Evolutionary conservation across 2,888 invertebrate genomes (phyloP).

Genomic region (Caenorhabditis panamensis): DNA sequence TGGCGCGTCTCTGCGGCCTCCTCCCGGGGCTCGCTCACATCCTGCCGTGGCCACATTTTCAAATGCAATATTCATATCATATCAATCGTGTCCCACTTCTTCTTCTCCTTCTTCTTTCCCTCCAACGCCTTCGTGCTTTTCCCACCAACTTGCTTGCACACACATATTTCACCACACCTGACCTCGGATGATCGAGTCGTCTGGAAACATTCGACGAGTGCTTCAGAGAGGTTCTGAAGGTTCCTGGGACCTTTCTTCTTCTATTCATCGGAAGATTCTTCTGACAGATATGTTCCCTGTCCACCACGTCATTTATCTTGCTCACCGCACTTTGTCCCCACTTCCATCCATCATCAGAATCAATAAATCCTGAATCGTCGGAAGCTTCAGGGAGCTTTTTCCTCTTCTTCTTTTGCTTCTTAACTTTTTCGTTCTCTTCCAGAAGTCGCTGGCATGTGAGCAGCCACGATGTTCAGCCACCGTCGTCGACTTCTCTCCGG

Average conservation of each 20-base stretch:
- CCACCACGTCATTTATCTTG: constrained; percentile 34
- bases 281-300: constrained; percentile 3
- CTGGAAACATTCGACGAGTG: constrained; percentile 27
- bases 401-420: neutral
- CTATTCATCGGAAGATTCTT: neutral
- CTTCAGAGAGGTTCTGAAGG: neutral
- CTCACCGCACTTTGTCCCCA: neutral
- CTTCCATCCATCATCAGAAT: constrained; percentile 41
- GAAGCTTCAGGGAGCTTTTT: neutral
- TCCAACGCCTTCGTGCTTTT: constrained; percentile 5
- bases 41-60: constrained; percentile 57
- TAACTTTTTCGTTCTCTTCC: neutral
- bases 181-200: constrained; percentile 27
- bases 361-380: constrained; percentile 52
- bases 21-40: constrained; percentile 43
- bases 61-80: constrained; percentile 60
- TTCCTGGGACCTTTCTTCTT: too few species aligned
- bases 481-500: constrained; percentile 29
- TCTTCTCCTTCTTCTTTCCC: constrained; percentile 38
- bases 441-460: constrained; percentile 36
- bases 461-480: constrained; percentile 10
- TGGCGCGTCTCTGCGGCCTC: constrained; percentile 29
- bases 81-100: constrained; percentile 51
- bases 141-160: constrained; percentile 31
- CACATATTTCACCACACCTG: constrained; percentile 44